A percentile compares a stretch with the other conserved stretches of the same genome.
These are phyloP conservation scores for Drosophila chauvacae DNA, from an alignment of 1,140 invertebrate genomes.

Conservation along the genomic window DNA sequence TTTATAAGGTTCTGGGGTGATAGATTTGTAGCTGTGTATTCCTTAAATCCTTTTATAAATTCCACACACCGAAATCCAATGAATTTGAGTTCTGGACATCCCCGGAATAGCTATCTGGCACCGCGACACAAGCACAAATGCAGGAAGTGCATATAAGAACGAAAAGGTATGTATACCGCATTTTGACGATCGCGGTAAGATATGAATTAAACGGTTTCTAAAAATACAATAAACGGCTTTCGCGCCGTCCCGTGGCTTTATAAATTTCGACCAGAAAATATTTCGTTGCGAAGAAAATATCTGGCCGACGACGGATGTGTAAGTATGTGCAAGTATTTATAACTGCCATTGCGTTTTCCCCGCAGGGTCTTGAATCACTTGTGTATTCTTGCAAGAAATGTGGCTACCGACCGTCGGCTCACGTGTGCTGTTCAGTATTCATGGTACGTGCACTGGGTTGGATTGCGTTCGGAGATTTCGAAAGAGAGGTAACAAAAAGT, in stretches of 20 bases:
- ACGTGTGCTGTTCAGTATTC: conserved; percentile 58
- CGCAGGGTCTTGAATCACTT: conserved; percentile 41
- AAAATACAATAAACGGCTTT: conserved; percentile 64
- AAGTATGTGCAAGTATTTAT: conserved; percentile 53
- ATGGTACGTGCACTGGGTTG: conserved; percentile 47
- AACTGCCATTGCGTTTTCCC: conserved; percentile 44
- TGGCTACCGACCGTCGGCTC: conserved; percentile 9
- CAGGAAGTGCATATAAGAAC: conserved; percentile 29
- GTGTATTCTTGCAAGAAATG: conserved; percentile 59
- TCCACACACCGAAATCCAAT: conserved; percentile 74
- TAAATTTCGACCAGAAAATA: conserved; percentile 43
- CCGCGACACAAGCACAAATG: conserved; percentile 22
- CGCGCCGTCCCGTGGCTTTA: conserved; percentile 35
- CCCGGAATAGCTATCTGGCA: conserved; percentile 84
- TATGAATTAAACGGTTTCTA: conserved; percentile 43
- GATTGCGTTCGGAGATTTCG: conserved; percentile 41
- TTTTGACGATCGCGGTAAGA: conserved; percentile 37
- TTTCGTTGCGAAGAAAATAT: conserved; percentile 42
- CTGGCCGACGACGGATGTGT: conserved; percentile 11
- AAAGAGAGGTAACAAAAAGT: conserved; percentile 39
- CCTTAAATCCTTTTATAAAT: neutral
- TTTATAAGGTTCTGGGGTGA: accelerated
- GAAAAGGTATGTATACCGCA: conserved; percentile 37
- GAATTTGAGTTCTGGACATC: conserved; percentile 85
- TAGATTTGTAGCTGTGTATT: neutral